Conservation (phyloP, 2,797 vertebrate genomes). For the Myioborus miniatus region DNA sequence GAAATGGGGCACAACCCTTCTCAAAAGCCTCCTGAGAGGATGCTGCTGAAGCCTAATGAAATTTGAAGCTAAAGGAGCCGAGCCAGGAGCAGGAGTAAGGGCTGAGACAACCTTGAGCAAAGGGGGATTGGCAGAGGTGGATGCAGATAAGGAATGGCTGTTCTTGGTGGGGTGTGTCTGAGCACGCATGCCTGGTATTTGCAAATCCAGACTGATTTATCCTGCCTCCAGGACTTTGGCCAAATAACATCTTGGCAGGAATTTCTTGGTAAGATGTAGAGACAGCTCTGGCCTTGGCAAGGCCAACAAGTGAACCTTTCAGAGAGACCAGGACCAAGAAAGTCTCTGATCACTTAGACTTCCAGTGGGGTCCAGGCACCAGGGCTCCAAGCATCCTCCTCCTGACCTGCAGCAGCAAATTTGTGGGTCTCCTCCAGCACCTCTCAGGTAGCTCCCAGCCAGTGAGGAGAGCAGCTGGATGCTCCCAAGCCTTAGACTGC, state of each 20-base stretch:
- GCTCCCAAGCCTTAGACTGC: not conserved
- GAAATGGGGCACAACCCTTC: not conserved
- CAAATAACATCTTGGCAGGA: constrained; percentile 44
- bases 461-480: not conserved
- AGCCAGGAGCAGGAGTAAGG: not conserved
- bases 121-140: not conserved
- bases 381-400: not conserved
- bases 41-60: not conserved
- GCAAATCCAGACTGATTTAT: constrained; percentile 33
- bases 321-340: not conserved
- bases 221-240: constrained; percentile 17
- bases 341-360: not conserved
- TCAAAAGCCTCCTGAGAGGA: not conserved
- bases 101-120: not conserved
- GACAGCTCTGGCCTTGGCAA: constrained; percentile 18
- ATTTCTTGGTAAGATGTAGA: constrained; percentile 12
- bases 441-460: not conserved
- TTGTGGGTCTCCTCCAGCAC: rapidly evolving
- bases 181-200: not conserved
- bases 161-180: not conserved
- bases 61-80: not conserved
- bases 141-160: not conserved
- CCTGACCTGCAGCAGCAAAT: not conserved
- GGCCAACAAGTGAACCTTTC: not conserved
- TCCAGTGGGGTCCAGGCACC: not conserved